A percentile compares a stretch with the other conserved stretches of the same genome.
Conservation (phyloP, 2,797 vertebrate genomes). For the Huso huso region DNA sequence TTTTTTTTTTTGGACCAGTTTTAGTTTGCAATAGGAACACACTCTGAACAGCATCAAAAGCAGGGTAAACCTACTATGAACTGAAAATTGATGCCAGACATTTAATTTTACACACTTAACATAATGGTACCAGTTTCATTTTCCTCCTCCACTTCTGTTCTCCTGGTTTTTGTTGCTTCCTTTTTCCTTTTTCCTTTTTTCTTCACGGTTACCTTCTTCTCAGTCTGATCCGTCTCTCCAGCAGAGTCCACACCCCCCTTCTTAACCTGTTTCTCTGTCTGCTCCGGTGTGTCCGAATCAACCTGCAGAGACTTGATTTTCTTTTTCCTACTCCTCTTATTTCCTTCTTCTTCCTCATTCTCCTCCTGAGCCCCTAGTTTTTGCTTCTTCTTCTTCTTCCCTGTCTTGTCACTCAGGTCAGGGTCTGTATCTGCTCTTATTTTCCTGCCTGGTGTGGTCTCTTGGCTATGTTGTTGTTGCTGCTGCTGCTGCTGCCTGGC, state of each 20-base stretch:
- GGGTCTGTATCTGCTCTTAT: constrained; percentile 19
- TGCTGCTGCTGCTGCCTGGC: constrained; percentile 51
- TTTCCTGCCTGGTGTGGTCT: neutral
- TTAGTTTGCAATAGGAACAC: no score
- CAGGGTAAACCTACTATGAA: no score
- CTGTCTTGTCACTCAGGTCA: neutral
- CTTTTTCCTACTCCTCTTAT: neutral
- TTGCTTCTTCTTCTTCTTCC: constrained; percentile 23
- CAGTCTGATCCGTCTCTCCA: neutral
- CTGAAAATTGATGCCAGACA: no score
- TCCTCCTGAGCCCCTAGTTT: neutral
- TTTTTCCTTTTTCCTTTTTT: constrained; percentile 24
- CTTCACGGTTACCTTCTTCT: constrained; percentile 21
- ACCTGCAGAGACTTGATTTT: neutral
- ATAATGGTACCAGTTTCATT: constrained; percentile 26
- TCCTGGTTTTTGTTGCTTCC: constrained; percentile 8
- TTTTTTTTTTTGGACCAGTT: no score
- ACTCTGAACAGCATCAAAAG: no score
- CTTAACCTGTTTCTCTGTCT: constrained; percentile 20
- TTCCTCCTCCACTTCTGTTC: neutral
- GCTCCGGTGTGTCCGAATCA: neutral
- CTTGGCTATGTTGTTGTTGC: neutral
- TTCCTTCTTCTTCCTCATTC: neutral
- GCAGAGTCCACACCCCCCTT: constrained; percentile 25
- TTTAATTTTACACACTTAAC: neutral